Evolutionary conservation across 2,888 invertebrate species (phyloP).

Genomic region (Trichopoda pennipes): DNA sequence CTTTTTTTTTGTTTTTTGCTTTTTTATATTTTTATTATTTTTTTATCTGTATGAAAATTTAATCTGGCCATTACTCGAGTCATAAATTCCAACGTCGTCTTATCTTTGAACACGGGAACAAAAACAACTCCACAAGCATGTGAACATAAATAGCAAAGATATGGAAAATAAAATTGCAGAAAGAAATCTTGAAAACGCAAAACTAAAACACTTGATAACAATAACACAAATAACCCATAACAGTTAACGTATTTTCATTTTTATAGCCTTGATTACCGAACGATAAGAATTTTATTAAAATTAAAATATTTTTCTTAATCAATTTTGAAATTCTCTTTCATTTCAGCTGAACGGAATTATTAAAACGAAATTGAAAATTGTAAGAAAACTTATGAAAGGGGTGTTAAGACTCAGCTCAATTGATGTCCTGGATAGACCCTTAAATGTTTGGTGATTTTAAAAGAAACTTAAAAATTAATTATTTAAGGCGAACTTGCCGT

Average conservation of each 20-base stretch:
- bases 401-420: conserved; percentile 6
- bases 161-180: conserved; percentile 1
- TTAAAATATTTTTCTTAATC: conserved; percentile 23
- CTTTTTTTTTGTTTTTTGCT: no score
- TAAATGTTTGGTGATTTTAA: conserved; percentile 13
- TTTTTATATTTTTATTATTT: background rate
- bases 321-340: conserved; percentile 8
- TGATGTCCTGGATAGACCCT: conserved; percentile 4
- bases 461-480: background rate
- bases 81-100: background rate
- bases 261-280: conserved; percentile 51
- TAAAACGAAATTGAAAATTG: background rate
- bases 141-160: background rate
- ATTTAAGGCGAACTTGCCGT: background rate
- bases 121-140: background rate
- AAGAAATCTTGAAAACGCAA: background rate
- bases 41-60: background rate
- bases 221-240: conserved; percentile 9
- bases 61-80: background rate
- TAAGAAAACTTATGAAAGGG: background rate
- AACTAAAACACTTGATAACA: conserved; percentile 3
- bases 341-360: conserved; percentile 35
- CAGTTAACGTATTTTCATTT: background rate
- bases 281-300: conserved; percentile 53
- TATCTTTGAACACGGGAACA: conserved; percentile 6